Base-by-base conservation (phyloP, 2,113 vertebrate genomes). In the Silurus asotus region DNA sequence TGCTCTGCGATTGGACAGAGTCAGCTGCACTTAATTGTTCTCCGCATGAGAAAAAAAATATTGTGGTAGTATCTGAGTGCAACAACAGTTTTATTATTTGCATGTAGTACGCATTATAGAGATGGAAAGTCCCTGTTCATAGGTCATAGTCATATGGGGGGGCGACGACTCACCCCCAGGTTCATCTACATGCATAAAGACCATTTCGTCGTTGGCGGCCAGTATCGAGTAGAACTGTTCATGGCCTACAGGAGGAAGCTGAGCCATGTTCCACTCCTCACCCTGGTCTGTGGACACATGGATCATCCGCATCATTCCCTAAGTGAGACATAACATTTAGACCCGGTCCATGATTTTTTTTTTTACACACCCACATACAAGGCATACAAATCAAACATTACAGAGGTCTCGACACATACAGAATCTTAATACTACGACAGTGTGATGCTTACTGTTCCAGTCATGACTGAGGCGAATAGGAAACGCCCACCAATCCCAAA, bases 151-250 rank as follows among this genome's bases (percentile, higher is more conserved):
- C 17, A 5, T 25, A 74, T 14, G 37, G 11, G 70, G 70, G 9
- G 13, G 69, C 28, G 3, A 45, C 8, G 0, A 25, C 96, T 92
- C 64, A 98, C 97, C 97, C 53, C 96, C 97, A 0, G 96, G 96
- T 28, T 97, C 97, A 11, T 98, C 97, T 0, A 99, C 97, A 11
- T 98, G 97, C 96, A 98, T 98, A 93, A 98, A 98, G 6, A 99
- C 96, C 96, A 98, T 96, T 82, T 98, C 96, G 0, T 97, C 94
- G 7, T 96, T 97, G 0, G 97, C 97, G 13, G 96, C 96, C 89
- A 99, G 91, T 89, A 99, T 98, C 59, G 97, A 99, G 88, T 98
- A 99, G 85, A 99, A 99, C 81, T 99, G 97, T 69, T 98, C 96
- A n/a, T 97, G 96, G 0, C 96, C 95, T 3, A 98, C 97, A 4